Base-by-base conservation (phyloP, 2,888 invertebrate genomes). In the Empis stercorea region DNA sequence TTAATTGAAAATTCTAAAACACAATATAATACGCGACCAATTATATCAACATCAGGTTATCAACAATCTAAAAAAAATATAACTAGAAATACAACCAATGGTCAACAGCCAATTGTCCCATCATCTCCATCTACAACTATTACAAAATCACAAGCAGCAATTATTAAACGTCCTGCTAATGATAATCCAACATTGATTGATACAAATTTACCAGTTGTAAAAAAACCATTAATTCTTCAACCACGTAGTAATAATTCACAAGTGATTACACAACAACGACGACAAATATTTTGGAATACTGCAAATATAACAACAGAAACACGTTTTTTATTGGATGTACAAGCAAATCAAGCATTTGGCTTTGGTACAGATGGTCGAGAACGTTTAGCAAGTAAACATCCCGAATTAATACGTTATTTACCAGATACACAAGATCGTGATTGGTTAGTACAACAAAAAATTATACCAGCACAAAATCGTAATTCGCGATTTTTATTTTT, bases 341-440 rank as follows among this genome's bases (percentile, higher is more conserved):
- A 70, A 47, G 70, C 67, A 0, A 69, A 69, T 50, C 61, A 63
- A 30, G 65, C 66, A 2, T 68, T 68, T 51, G 68, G 68, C 9
- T 67, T 67, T 27, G 61, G 64, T 10, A 63, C 61, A 1, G 66
- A 68, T 45, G 63, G 76, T 13, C 68, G 76, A 56, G 78, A 79
- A 17, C 66, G 78, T 17, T 59, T 80, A 13, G 78, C 78, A 49
- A 75, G 76, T 47, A 78, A 79, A 57, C 79, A 80, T 67, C 79
- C 79, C 0, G 78, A 79, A 51, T 61, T 80, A 16, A 79, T 80
- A 58, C 77, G 77, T 15, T 81, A 80, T 61, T 68, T 75, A 37
- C 77, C 78, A 11, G 80, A 81, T 60, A 72, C 72, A 17, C 77
- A 78, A 58, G 80, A 81, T 60, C 76, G 79, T 45, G 75, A 77